phyloP scores from a whole-genome alignment of 2,888 invertebrate species.

The Eumerus sabulonum region DNA sequence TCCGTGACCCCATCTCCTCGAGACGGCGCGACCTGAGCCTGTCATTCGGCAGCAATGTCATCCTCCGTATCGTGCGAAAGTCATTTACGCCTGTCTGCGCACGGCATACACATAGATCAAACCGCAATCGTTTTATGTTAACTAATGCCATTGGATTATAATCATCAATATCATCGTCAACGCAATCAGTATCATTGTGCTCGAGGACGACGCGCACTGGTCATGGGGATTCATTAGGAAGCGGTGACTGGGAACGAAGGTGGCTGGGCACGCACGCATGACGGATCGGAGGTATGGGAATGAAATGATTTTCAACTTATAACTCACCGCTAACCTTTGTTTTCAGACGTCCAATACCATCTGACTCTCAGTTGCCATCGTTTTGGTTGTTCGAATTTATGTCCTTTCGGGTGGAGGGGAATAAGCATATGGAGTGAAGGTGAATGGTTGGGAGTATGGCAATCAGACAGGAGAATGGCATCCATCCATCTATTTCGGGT shows the following conservation, averaged over 20 bases:
- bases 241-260: conserved; percentile 17
- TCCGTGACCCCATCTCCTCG: neutral
- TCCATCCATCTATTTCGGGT: conserved; percentile 61
- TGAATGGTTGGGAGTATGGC: conserved; percentile 30
- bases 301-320: conserved; percentile 35
- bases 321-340: conserved; percentile 48
- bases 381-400: conserved; percentile 28
- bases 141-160: conserved; percentile 65
- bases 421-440: conserved; percentile 36
- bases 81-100: conserved; percentile 35
- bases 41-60: too few relatives aligned
- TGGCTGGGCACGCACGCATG: conserved; percentile 41
- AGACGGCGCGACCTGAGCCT: too few relatives aligned
- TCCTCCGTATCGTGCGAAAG: conserved; percentile 47
- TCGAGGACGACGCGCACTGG: conserved; percentile 16
- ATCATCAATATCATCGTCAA: conserved; percentile 59
- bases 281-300: conserved; percentile 10
- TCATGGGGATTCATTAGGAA: conserved; percentile 47
- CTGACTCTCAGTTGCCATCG: conserved; percentile 10
- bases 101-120: conserved; percentile 11
- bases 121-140: conserved; percentile 65
- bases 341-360: conserved; percentile 29
- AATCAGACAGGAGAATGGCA: conserved; percentile 65
- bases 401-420: conserved; percentile 7
- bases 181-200: conserved; percentile 57